phyloP scores from a whole-genome alignment of 1,140 invertebrate genomes.

The Acromyrmex heyeri region DNA sequence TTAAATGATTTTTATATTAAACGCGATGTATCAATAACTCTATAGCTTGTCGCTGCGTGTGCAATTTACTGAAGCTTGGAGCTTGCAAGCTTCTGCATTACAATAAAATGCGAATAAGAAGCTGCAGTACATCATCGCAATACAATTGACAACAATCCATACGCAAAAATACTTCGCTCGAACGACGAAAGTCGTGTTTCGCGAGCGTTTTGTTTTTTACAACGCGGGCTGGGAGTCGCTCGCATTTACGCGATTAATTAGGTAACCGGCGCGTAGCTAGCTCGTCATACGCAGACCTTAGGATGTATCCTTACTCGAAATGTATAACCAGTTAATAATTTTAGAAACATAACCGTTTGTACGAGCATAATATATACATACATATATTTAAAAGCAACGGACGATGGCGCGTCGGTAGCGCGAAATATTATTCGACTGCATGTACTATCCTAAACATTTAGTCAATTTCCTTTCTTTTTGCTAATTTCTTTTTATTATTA shows the following conservation, averaged over 20 bases:
- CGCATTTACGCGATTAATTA: conserved; percentile 68
- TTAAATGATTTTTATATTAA: conserved; percentile 36
- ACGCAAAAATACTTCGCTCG: conserved; percentile 25
- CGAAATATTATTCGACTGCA: not conserved
- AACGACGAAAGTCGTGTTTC: not conserved
- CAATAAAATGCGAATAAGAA: not conserved
- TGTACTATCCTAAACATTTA: not conserved
- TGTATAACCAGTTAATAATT: conserved; percentile 66
- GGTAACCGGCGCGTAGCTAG: conserved; percentile 70
- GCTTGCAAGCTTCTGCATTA: not conserved
- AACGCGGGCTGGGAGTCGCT: conserved; percentile 20
- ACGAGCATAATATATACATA: conserved; percentile 54
- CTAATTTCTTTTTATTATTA: conserved; percentile 23
- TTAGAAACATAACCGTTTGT: conserved; percentile 71
- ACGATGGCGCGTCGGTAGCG: conserved; percentile 47
- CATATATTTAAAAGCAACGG: conserved; percentile 46
- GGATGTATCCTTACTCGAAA: conserved; percentile 61
- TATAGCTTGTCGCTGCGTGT: conserved; percentile 5
- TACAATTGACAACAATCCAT: too few relatives aligned
- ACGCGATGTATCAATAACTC: conserved; percentile 2
- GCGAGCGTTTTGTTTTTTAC: conserved; percentile 62
- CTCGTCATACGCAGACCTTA: conserved; percentile 70
- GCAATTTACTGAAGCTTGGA: conserved; percentile 5
- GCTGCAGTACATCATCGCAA: not conserved
- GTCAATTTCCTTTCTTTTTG: not conserved